A percentile compares a stretch with the other conserved stretches of the same genome.
Conservation (phyloP, 2,113 vertebrate genomes). For the Seriola dumerili region DNA sequence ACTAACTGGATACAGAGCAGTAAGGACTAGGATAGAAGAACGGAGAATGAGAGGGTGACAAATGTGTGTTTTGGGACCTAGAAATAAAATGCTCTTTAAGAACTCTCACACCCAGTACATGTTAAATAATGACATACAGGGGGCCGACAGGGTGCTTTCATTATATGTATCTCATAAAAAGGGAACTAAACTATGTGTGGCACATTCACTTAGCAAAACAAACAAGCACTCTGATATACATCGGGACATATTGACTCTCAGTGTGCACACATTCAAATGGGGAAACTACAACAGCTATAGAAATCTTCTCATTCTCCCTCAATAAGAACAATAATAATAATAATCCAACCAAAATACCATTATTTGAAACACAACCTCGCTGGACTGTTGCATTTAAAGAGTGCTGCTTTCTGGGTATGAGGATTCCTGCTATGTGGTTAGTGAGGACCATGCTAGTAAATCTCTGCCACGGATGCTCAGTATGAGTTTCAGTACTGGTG, state of each 20-base stretch:
- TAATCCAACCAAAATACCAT: too few relatives aligned
- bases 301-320: too few relatives aligned
- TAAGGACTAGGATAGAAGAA: background rate
- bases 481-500: background rate
- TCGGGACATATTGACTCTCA: background rate
- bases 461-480: background rate
- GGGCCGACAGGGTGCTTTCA: background rate
- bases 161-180: background rate
- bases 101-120: background rate
- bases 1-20: background rate
- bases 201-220: background rate
- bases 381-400: background rate
- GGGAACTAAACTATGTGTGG: background rate
- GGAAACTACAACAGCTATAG: too few relatives aligned
- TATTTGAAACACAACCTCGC: background rate
- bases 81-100: background rate
- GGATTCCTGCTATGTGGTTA: background rate
- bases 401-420: background rate
- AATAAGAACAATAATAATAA: too few relatives aligned
- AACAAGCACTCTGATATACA: background rate
- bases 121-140: background rate
- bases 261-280: background rate
- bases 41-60: background rate
- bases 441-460: background rate
- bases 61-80: background rate